A percentile compares a stretch with the other conserved stretches of the same genome.
phyloP scores from a whole-genome alignment of 2,113 vertebrate species.

The Silurus glanis region DNA sequence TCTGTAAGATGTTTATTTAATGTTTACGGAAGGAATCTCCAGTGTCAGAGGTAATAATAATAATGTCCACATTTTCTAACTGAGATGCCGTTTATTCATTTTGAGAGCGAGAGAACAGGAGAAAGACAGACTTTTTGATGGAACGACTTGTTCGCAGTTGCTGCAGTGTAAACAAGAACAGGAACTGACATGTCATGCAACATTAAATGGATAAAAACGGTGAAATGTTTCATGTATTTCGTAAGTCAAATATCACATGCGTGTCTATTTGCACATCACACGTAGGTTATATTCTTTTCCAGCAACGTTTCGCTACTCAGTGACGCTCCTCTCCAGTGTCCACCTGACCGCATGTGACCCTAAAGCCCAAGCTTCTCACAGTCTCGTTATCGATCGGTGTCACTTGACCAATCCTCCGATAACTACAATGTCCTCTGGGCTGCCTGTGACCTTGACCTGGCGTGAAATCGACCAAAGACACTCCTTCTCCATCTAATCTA shows the following conservation, averaged over 20 bases:
- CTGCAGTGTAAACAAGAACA: too few species aligned
- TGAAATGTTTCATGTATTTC: neutral
- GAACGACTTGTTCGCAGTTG: too few species aligned
- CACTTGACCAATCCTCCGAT: constrained; percentile 51
- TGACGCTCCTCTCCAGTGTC: constrained; percentile 29
- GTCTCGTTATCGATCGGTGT: constrained; percentile 53
- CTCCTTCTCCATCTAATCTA: constrained; percentile 1
- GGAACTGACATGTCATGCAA: too few species aligned
- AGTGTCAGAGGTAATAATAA: too few species aligned
- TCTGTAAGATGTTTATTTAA: too few species aligned
- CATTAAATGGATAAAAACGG: too few species aligned
- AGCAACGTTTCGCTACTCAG: constrained; percentile 4
- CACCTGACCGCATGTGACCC: constrained; percentile 54
- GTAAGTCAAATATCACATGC: neutral
- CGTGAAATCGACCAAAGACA: constrained; percentile 21
- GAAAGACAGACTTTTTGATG: too few species aligned
- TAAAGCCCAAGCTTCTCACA: constrained; percentile 41
- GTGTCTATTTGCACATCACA: neutral
- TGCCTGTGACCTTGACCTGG: constrained; percentile 54
- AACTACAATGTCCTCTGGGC: constrained; percentile 48
- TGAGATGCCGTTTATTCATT: too few species aligned
- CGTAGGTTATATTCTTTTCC: neutral
- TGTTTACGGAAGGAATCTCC: too few species aligned
- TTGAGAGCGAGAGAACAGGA: too few species aligned
- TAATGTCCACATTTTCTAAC: too few species aligned